Evolutionary conservation across 2,113 vertebrate genomes (phyloP), one percentile per base, ranked within the genome.

Genomic region (Lasiurus cinereus): DNA sequence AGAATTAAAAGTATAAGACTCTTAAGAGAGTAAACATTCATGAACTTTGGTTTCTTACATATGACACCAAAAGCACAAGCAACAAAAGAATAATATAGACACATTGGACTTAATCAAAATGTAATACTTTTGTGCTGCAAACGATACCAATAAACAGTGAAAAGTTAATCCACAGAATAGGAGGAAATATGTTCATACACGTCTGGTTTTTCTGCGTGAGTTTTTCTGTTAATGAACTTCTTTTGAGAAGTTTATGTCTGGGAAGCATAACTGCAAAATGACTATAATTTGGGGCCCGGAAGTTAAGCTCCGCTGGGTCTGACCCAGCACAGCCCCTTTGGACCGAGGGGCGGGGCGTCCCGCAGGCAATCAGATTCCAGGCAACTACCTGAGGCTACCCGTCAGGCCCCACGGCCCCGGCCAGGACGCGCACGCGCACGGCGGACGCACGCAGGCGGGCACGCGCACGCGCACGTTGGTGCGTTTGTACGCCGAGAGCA

Each of bases 401-500:
- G 18, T 27, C 39, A 4, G 22, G 22, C 14, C 22, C 1, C 14
- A 12, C 13, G 31, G 29, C 29, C 27, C 73, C 6, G 14, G 46
- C 74, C 1, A 16, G 24, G 33, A 21, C 74, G 13, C 29, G 3
- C 18, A 21, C 48, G 12, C 50, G 48, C 73, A 31, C 73, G 73
- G 74, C 74, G 48, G 48, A 33, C 15, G 14, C 50, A 16, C 29
- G 43, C 31, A 29, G 6, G 24, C 15, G 56, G 18, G 24, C 88
- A 18, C 74, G 48, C 74, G 74, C 46, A 67, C 87, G 31, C n/a
- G 2, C 24, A 3, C 91, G 87, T 56, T 46, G 3, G 46, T 16
- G 15, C 64, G 31, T 11, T 80, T 24, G 1, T 2, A 0, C 0
- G n/a, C 2, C 0, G 0, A 22, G 1, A 0, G 43, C 0, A 11